Percentiles rank a stretch among this genome's conserved stretches.
These are phyloP conservation scores for Hypocryptadius cinnamomeus DNA, from an alignment of 2,113 vertebrate species.

Conservation along the genomic window DNA sequence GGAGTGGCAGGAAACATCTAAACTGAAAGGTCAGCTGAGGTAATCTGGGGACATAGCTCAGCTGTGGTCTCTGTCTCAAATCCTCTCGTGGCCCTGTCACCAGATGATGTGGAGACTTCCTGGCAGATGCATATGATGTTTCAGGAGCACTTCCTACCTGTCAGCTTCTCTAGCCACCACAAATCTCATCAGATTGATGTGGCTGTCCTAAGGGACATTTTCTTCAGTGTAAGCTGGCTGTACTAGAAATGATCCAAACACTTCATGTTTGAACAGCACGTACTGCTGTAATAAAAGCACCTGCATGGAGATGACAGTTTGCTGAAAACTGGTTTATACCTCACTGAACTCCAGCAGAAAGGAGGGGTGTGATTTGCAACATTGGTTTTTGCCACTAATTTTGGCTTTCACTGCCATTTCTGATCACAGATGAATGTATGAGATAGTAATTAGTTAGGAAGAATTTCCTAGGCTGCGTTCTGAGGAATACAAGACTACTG, in stretches of 20 bases:
- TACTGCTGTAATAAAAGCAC: background rate
- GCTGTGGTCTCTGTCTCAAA: background rate
- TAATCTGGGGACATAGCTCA: background rate
- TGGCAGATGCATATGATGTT: background rate
- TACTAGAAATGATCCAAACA: background rate
- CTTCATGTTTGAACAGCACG: background rate
- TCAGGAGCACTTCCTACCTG: background rate
- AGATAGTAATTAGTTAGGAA: background rate
- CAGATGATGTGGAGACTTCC: background rate
- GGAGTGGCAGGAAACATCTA: background rate
- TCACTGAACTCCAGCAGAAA: background rate
- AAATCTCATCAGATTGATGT: background rate
- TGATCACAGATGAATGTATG: background rate
- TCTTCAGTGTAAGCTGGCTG: background rate
- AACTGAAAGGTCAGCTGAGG: background rate
- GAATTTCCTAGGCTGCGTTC: background rate
- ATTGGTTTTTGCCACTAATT: background rate
- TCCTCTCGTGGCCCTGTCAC: background rate
- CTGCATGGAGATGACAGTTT: background rate
- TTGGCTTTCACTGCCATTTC: background rate
- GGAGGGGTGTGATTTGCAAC: background rate
- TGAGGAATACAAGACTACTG: background rate
- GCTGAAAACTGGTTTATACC: background rate
- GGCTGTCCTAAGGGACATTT: background rate
- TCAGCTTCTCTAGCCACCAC: background rate